These are phyloP conservation scores for Apotomis capreana DNA, from an alignment of 2,888 invertebrate species.

Conservation along the genomic window DNA sequence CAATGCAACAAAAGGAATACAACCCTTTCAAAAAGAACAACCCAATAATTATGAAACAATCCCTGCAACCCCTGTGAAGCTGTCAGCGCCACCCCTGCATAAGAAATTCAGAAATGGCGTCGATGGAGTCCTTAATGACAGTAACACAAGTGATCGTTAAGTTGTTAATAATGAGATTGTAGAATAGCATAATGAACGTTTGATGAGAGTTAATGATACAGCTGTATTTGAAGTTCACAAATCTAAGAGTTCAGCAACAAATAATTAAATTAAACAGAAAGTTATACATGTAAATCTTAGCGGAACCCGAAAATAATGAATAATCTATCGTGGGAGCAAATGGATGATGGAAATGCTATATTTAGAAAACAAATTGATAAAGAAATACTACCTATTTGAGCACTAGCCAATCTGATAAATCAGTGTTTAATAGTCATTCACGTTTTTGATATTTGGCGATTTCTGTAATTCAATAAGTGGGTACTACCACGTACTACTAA, in stretches of 20 bases:
- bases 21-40: conserved; percentile 42
- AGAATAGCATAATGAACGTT: conserved; percentile 17
- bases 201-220: neutral
- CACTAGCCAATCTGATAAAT: too few relatives aligned
- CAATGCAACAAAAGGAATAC: conserved; percentile 28
- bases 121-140: conserved; percentile 24
- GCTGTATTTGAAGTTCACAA: neutral
- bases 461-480: neutral
- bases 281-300: too few relatives aligned
- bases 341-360: too few relatives aligned
- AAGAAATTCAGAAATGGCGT: conserved; percentile 30
- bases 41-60: conserved; percentile 42
- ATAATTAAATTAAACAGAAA: neutral
- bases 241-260: neutral
- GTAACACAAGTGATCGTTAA: conserved; percentile 31
- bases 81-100: conserved; percentile 37
- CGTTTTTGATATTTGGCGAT: too few relatives aligned
- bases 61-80: conserved; percentile 28
- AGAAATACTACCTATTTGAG: too few relatives aligned
- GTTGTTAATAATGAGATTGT: conserved; percentile 30
- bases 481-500: neutral
- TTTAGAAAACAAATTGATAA: too few relatives aligned
- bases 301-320: too few relatives aligned
- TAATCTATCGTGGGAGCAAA: too few relatives aligned
- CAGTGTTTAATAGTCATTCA: too few relatives aligned